Conservation (phyloP, 2,797 vertebrate genomes). For the Sebastes cheni region DNA sequence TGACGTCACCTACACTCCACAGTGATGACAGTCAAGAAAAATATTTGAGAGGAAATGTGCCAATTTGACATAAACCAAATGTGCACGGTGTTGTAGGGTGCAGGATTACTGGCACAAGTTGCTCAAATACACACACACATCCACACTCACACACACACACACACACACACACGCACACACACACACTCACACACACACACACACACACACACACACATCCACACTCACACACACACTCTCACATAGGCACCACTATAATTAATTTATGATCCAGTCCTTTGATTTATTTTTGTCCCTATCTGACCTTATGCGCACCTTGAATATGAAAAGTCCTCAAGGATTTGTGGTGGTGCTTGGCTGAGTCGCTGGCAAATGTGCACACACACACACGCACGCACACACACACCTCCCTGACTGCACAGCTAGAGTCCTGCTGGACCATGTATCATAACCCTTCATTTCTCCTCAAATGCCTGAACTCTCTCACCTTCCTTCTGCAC, state of each 20-base stretch:
- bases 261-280: conserved; percentile 56
- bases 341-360: conserved; percentile 25
- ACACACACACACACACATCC: neutral
- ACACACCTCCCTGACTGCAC: conserved; percentile 7
- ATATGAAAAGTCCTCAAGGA: conserved; percentile 59
- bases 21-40: neutral
- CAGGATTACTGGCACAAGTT: conserved; percentile 3
- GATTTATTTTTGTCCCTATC: conserved; percentile 68
- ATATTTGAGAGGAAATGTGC: conserved; percentile 14
- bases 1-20: neutral
- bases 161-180: neutral
- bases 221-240: conserved; percentile 4
- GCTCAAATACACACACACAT: neutral
- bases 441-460: conserved; percentile 58
- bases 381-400: conserved; percentile 5
- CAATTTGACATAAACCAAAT: conserved; percentile 14
- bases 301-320: conserved; percentile 56
- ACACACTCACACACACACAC: conserved; percentile 15
- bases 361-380: conserved; percentile 7
- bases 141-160: neutral
- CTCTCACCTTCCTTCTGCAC: conserved; percentile 58
- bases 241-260: conserved; percentile 49
- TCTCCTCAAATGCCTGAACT: conserved; percentile 56
- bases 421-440: conserved; percentile 46
- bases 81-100: neutral